Base-by-base conservation (phyloP, 1,140 invertebrate species). In the Hypsibius dujardini region DNA sequence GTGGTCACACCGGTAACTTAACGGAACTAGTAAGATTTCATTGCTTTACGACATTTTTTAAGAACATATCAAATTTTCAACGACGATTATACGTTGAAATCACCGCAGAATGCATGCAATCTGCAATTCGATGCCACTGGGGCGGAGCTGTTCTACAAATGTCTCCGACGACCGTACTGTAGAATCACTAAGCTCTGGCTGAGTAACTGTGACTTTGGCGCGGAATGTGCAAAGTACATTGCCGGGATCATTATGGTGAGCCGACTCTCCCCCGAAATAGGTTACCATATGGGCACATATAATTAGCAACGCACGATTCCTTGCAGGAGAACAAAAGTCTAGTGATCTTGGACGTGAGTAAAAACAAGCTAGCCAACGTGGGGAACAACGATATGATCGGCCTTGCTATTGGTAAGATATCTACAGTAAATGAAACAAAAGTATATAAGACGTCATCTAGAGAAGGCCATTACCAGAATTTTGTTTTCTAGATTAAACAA, bases 241-340 rank as follows among this genome's bases (percentile, higher is more conserved):
- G 50, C 50, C 50, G 50, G 50, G 7, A 56, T 56, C 7, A 56
- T 56, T 56, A 56, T 56, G 50, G 50, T 56, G n/a, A 56, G 50
- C n/a, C 7, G n/a, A 12, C n/a, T 56, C 50, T 56, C 50, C n/a
- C n/a, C 50, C 50, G 7, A 56, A 7, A n/a, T 28, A 28, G 28
- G 28, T 28, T 28, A 28, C 28, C 28, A 28, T 28, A 28, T 28
- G 28, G 28, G 7, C 50, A 56, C 7, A 56, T n/a, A 56, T n/a
- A n/a, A 56, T n/a, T 7, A 12, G 7, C 50, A 56, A 12, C 50
- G 7, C 50, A 56, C 50, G 50, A 56, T 56, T 56, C 7, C 50
- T 56, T 56, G n/a, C 50, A 56, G 50, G 7, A 56, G n/a, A 56
- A 56, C 50, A 56, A n/a, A 56, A 56, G 50, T n/a, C 50, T 56